Percentiles rank a stretch among this genome's conserved stretches.
These are phyloP conservation scores for Drosophila orena DNA, from an alignment of 1,140 invertebrate species.

Conservation along the genomic window DNA sequence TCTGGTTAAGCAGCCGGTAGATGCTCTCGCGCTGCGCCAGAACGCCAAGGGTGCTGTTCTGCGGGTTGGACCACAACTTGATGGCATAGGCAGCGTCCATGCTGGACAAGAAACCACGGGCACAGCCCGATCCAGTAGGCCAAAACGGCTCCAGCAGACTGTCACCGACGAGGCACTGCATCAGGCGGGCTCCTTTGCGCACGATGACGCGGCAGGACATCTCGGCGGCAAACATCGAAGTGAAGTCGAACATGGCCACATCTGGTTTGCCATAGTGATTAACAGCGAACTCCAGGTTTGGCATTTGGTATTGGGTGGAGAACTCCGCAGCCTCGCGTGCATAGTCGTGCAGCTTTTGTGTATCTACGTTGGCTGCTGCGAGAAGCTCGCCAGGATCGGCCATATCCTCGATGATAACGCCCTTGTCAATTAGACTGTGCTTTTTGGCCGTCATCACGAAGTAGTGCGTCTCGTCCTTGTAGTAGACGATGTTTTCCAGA, in stretches of 20 bases:
- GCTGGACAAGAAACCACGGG: slow-evolving; percentile 97
- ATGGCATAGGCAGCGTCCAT: slow-evolving; percentile 99
- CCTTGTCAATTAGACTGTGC: slow-evolving; percentile 95
- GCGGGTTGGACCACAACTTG: slow-evolving; percentile 91
- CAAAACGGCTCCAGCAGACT: slow-evolving; percentile 99
- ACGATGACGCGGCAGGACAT: slow-evolving; percentile 93
- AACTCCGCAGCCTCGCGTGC: slow-evolving; percentile 98
- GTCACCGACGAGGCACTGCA: slow-evolving; percentile 97
- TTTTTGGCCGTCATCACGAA: slow-evolving; percentile 99
- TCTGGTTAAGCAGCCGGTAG: slow-evolving; percentile 95
- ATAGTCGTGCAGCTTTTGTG: slow-evolving; percentile 95
- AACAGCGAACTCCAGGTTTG: slow-evolving; percentile 96
- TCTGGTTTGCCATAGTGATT: slow-evolving; percentile 99
- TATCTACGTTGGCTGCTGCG: slow-evolving; percentile 95
- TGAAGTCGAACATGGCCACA: slow-evolving; percentile 99
- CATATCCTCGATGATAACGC: slow-evolving; percentile 95
- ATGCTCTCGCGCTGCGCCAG: slow-evolving; percentile 98
- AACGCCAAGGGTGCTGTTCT: slow-evolving; percentile 90
- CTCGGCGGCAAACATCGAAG: slow-evolving; percentile 98
- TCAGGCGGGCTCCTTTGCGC: slow-evolving; percentile 90
- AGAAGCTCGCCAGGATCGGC: slow-evolving; percentile 95
- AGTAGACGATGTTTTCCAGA: slow-evolving; percentile 99
- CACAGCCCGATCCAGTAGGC: slow-evolving; percentile 99
- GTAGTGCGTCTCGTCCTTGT: slow-evolving; percentile 99
- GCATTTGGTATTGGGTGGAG: slow-evolving; percentile 96